Base-by-base conservation (phyloP, 2,888 invertebrate genomes). In the Drosophila nr. medialis region DNA sequence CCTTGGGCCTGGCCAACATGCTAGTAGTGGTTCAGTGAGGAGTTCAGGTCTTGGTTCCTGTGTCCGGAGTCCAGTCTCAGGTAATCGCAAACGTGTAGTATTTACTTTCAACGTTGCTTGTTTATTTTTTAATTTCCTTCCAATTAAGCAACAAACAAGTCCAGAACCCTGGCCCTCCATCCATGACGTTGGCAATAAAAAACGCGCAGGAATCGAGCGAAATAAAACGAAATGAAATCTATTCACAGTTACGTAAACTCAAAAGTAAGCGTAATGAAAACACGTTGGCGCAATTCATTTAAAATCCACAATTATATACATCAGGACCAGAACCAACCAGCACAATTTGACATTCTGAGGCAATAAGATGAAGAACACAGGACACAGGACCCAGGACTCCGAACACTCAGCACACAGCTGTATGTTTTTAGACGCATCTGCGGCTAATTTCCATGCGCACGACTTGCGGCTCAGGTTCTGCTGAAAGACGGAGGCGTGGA, bases 91-190 rank as follows among this genome's bases (percentile, higher is more conserved):
- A 54, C 81, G 83, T 86, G 78, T 89, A 89, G 88, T 89, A 90
- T 87, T 87, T 87, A 80, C 90, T 77, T 86, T 90, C 78, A 88
- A 64, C 83, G 81, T 75, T 80, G 80, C 80, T 90, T 87, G 90
- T 87, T 87, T 87, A 89, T 89, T 90, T 87, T 87, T 87, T 89
- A 87, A 87, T 87, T 87, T 87, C 90, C 87, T 90, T 89, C 82
- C 87, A 87, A 87, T 90, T 90, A 90, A 87, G 90, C 90, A 87
- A 89, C 90, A 89, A 90, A 87, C 90, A 90, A 86, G 88, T 66
- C 70, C 69, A 27, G 61, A 38, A 4, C n/a, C 6, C 15, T 10
- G 24, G 32, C 13, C 11, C 7, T 29, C 18, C 21, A 11, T 13
- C 42, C 36, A 5, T 45, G 64, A 81, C 27, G 66, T 56, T 77